These are phyloP conservation scores for Campoletis raptor DNA, from an alignment of 2,888 invertebrate species.

Conservation along the genomic window DNA sequence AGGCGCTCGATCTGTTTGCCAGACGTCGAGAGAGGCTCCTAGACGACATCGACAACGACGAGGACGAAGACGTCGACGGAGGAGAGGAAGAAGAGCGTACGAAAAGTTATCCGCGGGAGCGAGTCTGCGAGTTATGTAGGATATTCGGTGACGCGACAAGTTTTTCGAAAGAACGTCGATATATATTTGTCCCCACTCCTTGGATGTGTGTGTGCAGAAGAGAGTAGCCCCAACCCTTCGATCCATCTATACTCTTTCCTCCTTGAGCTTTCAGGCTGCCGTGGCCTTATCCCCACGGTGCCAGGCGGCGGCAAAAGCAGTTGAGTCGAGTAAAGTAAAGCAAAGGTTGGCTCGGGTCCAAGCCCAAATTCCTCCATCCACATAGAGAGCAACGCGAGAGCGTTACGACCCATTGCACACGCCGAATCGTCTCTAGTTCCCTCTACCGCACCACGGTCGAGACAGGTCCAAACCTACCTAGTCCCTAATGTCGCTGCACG, in stretches of 20 bases:
- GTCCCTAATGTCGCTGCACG: constrained; percentile 75
- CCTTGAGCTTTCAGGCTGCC: constrained; percentile 60
- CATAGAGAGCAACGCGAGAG: constrained; percentile 72
- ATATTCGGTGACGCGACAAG: constrained; percentile 81
- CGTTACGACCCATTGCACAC: constrained; percentile 82
- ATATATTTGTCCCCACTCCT: constrained; percentile 77
- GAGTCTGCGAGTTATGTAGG: constrained; percentile 76
- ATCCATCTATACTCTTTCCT: constrained; percentile 54
- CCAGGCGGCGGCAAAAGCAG: constrained; percentile 64
- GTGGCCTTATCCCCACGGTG: constrained; percentile 64
- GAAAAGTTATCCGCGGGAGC: constrained; percentile 75
- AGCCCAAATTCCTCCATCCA: constrained; percentile 78
- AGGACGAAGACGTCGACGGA: constrained; percentile 66
- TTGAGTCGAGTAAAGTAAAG: constrained; percentile 80
- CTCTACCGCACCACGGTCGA: constrained; percentile 74
- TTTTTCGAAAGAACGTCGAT: constrained; percentile 81
- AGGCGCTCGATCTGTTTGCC: constrained; percentile 57
- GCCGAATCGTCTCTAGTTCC: constrained; percentile 81
- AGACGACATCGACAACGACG: constrained; percentile 58
- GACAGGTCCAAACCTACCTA: constrained; percentile 76
- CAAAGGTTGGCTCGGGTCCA: constrained; percentile 81
- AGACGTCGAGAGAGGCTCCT: constrained; percentile 65
- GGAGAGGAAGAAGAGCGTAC: constrained; percentile 62
- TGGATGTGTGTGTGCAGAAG: constrained; percentile 45
- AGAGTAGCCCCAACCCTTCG: constrained; percentile 72